Evolutionary conservation across 2,888 invertebrate genomes (phyloP), one percentile per base, ranked within the genome.

Genomic region (Ochropleura plecta): DNA sequence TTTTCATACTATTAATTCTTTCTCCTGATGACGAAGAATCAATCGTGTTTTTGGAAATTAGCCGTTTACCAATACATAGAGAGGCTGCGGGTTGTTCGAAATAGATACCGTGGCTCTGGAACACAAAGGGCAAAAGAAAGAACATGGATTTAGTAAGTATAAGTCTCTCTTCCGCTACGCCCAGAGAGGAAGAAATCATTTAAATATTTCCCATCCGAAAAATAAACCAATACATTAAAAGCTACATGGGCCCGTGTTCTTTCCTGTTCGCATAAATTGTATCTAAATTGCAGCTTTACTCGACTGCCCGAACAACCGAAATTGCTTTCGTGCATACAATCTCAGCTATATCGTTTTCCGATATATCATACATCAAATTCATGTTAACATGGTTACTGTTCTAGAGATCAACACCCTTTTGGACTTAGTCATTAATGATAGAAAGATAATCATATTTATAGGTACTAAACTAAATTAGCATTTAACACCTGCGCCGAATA

Each of bases 301-400:
- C 20, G 10, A 76, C 10, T n/a, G 12, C 51, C 40, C 59, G 7
- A 60, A 65, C 44, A 55, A 62, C n/a, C 20, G 10, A 78, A 66
- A 78, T 72, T 62, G 20, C n/a, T 53, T 72, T 48, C 40, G 8
- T 62, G 49, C 62, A 73, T 78, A 16, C 66, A 53, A 62, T 72
- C 30, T 6, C 18, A 55, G 5, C 14, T 63, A 49, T 51, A 70
- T 62, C 20, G 60, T 62, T 65, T 72, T 62, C 20, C 48, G 12
- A 62, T 55, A 65, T n/a, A 51, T 30, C 20, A 46, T 20, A 48
- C 12, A 60, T 18, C 10, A 5, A 65, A 49, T 60, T 55, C 10
- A 60, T 48, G 53, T 40, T 20, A 48, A 20, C 51, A 53, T 40
- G 12, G 30, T 5, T 62, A 65, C 59, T 20, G 7, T 46, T 72